These are phyloP conservation scores for Yoshiicerus persimilis DNA, from an alignment of 1,140 invertebrate species.

Conservation along the genomic window DNA sequence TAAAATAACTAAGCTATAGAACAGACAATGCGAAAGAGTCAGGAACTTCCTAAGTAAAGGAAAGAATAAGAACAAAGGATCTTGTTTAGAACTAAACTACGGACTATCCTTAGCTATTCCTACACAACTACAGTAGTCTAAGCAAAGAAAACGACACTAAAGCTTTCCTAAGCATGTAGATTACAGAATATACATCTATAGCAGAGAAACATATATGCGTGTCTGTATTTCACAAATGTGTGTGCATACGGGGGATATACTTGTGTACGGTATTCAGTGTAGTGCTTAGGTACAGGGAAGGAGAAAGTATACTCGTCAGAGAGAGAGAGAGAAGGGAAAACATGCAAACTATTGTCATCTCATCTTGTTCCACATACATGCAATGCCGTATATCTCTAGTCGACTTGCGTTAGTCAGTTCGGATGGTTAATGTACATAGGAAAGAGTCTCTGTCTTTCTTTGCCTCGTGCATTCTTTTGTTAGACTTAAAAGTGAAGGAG, in stretches of 20 bases:
- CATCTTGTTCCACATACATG: neutral
- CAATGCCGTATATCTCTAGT: neutral
- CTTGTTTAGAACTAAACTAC: neutral
- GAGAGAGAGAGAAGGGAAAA: neutral
- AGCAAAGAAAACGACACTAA: neutral
- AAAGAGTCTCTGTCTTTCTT: neutral
- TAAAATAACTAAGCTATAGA: neutral
- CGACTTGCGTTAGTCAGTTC: neutral
- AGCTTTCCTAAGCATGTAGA: neutral
- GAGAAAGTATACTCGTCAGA: neutral
- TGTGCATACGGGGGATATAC: neutral
- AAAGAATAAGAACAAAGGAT: constrained; percentile 4
- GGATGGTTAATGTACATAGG: neutral
- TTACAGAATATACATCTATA: neutral
- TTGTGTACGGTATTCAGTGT: too few species aligned
- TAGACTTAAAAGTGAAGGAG: neutral
- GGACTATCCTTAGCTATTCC: neutral
- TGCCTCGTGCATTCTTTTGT: neutral
- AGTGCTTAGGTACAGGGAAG: too few species aligned
- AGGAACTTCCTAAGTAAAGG: too few species aligned
- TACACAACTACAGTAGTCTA: neutral
- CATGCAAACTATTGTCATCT: constrained; percentile 13
- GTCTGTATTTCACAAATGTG: neutral
- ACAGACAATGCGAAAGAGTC: neutral
- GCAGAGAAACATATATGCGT: neutral